These are phyloP conservation scores for Drosophila virilis DNA, from an alignment of 1,140 invertebrate species.

Conservation along the genomic window DNA sequence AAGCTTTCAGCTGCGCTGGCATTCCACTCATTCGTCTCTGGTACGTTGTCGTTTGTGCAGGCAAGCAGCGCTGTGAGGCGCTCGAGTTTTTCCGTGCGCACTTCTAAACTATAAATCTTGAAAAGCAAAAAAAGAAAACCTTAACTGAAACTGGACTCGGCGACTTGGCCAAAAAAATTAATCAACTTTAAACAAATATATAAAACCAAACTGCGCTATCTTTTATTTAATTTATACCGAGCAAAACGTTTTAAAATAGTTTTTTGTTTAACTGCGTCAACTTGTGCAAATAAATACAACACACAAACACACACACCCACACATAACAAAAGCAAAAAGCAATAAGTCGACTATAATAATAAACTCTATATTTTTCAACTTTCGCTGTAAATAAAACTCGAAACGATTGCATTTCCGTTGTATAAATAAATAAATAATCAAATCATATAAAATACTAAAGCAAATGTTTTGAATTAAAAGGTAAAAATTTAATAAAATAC, in stretches of 20 bases:
- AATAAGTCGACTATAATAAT: slow-evolving; percentile 46
- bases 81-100: slow-evolving; percentile 72
- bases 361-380: slow-evolving; percentile 42
- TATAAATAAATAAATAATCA: slow-evolving; percentile 18
- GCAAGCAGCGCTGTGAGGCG: slow-evolving; percentile 64
- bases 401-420: slow-evolving; percentile 41
- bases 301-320: too few relatives aligned
- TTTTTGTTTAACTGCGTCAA: slow-evolving; percentile 38
- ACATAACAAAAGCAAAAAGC: slow-evolving; percentile 36
- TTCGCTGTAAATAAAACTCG: slow-evolving; percentile 56
- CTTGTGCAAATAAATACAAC: slow-evolving; percentile 45
- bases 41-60: slow-evolving; percentile 64
- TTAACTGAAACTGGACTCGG: slow-evolving; percentile 40
- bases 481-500: slow-evolving; percentile 31
- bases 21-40: slow-evolving; percentile 79
- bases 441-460: slow-evolving; percentile 1
- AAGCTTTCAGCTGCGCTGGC: slow-evolving; percentile 61
- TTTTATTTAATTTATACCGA: slow-evolving; percentile 21
- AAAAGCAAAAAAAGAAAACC: slow-evolving; percentile 8
- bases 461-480: slow-evolving; percentile 39
- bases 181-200: not conserved
- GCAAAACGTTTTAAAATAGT: slow-evolving; percentile 17
- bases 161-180: slow-evolving; percentile 34
- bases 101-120: slow-evolving; percentile 56
- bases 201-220: slow-evolving; percentile 7